Evolutionary conservation across 1,140 invertebrate genomes (phyloP).

Genomic region (Drosophila mayri): DNA sequence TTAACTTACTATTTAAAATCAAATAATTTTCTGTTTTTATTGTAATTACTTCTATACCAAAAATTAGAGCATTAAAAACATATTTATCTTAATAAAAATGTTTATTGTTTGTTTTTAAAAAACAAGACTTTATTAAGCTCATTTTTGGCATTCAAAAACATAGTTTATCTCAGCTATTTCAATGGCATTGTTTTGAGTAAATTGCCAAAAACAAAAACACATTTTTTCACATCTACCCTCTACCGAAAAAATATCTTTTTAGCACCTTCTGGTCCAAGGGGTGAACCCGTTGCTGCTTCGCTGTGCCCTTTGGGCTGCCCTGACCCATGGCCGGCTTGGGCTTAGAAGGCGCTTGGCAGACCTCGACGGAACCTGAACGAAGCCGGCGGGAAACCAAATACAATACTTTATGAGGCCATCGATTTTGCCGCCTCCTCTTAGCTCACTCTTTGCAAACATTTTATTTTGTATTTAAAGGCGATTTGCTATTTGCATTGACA

Average conservation of each 20-base stretch:
- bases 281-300: constrained; percentile 48
- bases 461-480: constrained; percentile 73
- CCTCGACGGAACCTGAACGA: constrained; percentile 38
- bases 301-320: constrained; percentile 60
- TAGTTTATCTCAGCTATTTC: neutral
- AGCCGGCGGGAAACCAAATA: constrained; percentile 21
- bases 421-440: constrained; percentile 62
- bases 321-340: constrained; percentile 59
- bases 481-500: constrained; percentile 65
- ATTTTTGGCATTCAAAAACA: neutral
- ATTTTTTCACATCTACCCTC: constrained; percentile 17
- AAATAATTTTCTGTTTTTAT: neutral
- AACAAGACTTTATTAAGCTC: no score
- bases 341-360: constrained; percentile 62
- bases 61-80: neutral
- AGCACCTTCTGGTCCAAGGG: constrained; percentile 22
- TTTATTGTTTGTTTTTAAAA: no score
- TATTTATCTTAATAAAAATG: neutral
- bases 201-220: constrained; percentile 15
- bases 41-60: neutral
- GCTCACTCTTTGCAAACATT: constrained; percentile 56
- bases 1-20: neutral
- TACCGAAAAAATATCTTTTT: constrained; percentile 18
- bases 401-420: constrained; percentile 75
- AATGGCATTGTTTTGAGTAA: constrained; percentile 6